Evolutionary conservation across 2,888 invertebrate genomes (phyloP).

Genomic region (Chymomyza fuscimana): DNA sequence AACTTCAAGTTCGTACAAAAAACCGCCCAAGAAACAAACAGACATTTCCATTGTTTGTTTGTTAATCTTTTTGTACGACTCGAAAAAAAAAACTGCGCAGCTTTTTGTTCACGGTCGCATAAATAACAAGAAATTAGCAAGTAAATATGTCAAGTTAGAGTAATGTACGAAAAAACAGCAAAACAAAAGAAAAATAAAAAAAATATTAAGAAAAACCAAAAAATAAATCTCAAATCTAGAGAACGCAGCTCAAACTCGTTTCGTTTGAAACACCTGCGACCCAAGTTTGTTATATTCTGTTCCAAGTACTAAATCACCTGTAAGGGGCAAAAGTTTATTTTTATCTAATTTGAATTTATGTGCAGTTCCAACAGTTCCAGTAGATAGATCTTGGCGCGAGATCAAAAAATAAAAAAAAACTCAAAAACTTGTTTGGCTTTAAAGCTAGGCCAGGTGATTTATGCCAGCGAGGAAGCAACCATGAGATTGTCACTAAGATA

Average conservation of each 20-base stretch:
- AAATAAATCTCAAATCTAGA: conserved; percentile 50
- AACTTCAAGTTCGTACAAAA: conserved; percentile 31
- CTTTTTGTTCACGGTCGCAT: conserved; percentile 44
- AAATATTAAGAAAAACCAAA: background rate
- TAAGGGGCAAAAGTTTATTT: conserved; percentile 48
- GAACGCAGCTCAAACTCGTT: conserved; percentile 51
- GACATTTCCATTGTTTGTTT: conserved; percentile 63
- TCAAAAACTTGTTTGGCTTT: conserved; percentile 46
- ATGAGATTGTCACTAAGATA: conserved; percentile 53
- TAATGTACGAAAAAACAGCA: conserved; percentile 30
- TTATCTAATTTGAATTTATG: conserved; percentile 71
- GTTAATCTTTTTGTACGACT: conserved; percentile 22
- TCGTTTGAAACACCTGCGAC: conserved; percentile 62
- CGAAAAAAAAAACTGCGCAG: conserved; percentile 44
- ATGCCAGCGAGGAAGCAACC: conserved; percentile 44
- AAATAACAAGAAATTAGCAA: conserved; percentile 70
- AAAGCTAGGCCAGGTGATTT: conserved; percentile 50
- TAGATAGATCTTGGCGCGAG: conserved; percentile 54
- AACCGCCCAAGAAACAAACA: conserved; percentile 8
- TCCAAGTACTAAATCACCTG: conserved; percentile 69
- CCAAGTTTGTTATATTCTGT: conserved; percentile 42
- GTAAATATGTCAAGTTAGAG: conserved; percentile 65
- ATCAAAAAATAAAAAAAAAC: conserved; percentile 32
- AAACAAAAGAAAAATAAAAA: background rate
- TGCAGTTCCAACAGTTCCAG: conserved; percentile 31